Base-by-base conservation (phyloP, 2,113 vertebrate species). In the Phalacrocorax aristotelis region DNA sequence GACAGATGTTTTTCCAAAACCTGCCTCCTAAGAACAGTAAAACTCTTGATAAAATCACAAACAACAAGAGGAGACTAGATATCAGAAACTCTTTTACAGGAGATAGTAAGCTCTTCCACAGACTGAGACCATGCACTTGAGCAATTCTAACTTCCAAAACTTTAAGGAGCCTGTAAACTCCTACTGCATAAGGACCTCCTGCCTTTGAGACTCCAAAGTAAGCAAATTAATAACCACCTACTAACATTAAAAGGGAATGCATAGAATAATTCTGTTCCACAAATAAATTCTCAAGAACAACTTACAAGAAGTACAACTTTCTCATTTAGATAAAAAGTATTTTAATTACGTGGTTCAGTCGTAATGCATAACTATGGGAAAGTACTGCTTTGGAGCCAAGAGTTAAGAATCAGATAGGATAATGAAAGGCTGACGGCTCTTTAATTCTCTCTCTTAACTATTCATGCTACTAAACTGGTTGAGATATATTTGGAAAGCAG, bases 251-350 rank as follows among this genome's bases (percentile, higher is more conserved):
- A 18, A 92, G 32, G 46, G 76, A 93, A 77, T 30, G 36, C 36
- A 88, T 13, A 71, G 42, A 93, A 80, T 90, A 95, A 87, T 76
- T 85, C 77, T 9, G 29, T 72, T 82, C 61, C 77, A 84, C 90
- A 95, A 89, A 96, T 90, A 91, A 74, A 89, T 80, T 77, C 48
- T 79, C 48, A 83, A 77, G 58, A 91, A 46, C 49, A 89, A 77
- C 70, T 85, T 62, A 65, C 10, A 86, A 91, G 77, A 71, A 65
- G 21, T 87, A 87, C 61, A 94, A 80, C 95, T 93, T 94, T 88
- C 93, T 91, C 32, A 93, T 95, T 91, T 88, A 93, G 80, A 93
- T 89, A 91, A 95, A 87, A 92, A 79, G 83, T 79, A 92, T 76
- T 96, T 85, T 91, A 97, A 97, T 96, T 76, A 84, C 1, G 16